Evolutionary conservation across 1,140 invertebrate species (phyloP).

Genomic region (Calephelis virginiensis): DNA sequence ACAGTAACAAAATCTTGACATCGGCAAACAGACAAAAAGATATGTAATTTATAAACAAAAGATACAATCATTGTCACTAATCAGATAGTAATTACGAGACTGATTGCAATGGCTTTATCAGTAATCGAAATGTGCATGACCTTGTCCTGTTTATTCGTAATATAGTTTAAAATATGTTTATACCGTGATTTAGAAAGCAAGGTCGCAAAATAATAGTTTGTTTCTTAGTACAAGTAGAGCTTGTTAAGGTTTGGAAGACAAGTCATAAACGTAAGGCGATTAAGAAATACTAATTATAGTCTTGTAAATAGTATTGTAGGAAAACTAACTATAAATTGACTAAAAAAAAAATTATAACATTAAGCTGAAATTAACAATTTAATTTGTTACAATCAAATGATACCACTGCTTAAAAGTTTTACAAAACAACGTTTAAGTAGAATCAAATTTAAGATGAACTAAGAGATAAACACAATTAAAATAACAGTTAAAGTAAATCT

Average conservation of each 20-base stretch:
- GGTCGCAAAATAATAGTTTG: conserved; percentile 12
- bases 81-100: conserved; percentile 14
- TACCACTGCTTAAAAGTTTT: too few relatives aligned
- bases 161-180: conserved; percentile 18
- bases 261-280: neutral
- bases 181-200: conserved; percentile 19
- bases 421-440: too few relatives aligned
- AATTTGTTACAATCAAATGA: too few relatives aligned
- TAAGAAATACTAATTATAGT: neutral
- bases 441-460: too few relatives aligned
- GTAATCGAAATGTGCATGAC: conserved; percentile 8
- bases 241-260: neutral
- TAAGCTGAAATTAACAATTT: too few relatives aligned
- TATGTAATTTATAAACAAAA: conserved; percentile 14
- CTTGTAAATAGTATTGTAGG: too few relatives aligned
- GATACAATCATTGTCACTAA: conserved; percentile 16
- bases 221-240: conserved; percentile 8
- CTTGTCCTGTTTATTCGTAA: conserved; percentile 10
- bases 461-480: too few relatives aligned
- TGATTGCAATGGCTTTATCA: conserved; percentile 11
- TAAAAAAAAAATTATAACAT: too few relatives aligned
- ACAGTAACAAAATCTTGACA: conserved; percentile 10
- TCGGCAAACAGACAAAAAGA: conserved; percentile 8
- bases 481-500: too few relatives aligned
- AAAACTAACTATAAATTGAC: too few relatives aligned